A percentile compares a stretch with the other conserved stretches of the same genome.
Conservation (phyloP, 2,888 invertebrate species). For the Papilio protenor region DNA sequence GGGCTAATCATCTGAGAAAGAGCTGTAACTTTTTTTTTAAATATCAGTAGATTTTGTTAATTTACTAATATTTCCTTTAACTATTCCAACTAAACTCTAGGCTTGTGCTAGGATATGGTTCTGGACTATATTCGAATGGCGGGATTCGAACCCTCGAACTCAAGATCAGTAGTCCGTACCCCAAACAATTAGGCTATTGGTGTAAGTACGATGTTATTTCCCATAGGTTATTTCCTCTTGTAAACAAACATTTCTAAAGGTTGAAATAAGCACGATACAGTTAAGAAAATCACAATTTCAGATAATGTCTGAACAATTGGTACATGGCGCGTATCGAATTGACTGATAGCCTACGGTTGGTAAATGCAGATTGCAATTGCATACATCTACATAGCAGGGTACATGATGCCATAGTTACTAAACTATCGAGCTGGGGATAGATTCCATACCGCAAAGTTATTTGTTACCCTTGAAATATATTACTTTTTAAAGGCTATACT, state of each 20-base stretch:
- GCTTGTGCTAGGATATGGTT: no score
- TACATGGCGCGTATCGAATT: slow-evolving; percentile 46
- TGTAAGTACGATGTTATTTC: no score
- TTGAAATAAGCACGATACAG: not conserved
- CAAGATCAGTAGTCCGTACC: no score
- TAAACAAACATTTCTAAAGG: not conserved
- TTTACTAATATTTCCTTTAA: no score
- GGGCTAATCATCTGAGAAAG: no score
- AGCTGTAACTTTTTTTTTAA: no score
- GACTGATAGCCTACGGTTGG: slow-evolving; percentile 52
- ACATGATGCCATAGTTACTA: slow-evolving; percentile 46
- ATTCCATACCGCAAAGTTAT: slow-evolving; percentile 31
- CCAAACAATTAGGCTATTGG: no score
- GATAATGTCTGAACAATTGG: slow-evolving; percentile 28
- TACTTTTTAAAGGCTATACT: not conserved
- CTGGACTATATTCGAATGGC: no score
- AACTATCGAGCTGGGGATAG: slow-evolving; percentile 39
- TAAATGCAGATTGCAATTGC: slow-evolving; percentile 46
- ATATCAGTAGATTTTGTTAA: no score
- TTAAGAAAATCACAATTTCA: slow-evolving; percentile 9
- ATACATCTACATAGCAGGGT: slow-evolving; percentile 47
- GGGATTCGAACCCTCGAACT: no score
- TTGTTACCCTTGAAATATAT: not conserved
- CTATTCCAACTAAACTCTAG: no score
- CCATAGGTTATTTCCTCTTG: not conserved